These are phyloP conservation scores for Dryocosmus kuriphilus DNA, from an alignment of 2,888 invertebrate species.

Conservation along the genomic window DNA sequence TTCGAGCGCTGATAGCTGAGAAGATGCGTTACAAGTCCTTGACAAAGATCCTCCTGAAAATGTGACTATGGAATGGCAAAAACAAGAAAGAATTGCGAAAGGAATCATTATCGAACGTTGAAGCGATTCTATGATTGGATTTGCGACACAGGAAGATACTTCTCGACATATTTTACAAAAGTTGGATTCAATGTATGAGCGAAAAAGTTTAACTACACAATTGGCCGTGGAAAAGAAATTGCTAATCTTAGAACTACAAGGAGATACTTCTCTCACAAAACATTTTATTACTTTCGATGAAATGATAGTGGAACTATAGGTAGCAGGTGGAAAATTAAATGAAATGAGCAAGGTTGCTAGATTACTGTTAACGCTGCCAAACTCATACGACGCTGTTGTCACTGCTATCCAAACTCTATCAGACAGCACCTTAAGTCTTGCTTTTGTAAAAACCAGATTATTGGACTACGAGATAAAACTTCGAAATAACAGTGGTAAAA, in stretches of 20 bases:
- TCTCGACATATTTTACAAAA: conserved; percentile 43
- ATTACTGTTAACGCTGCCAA: conserved; percentile 68
- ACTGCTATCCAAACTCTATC: conserved; percentile 71
- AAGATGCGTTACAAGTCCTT: too few species aligned
- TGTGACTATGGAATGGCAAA: conserved; percentile 26
- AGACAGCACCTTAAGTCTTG: conserved; percentile 66
- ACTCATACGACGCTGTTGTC: conserved; percentile 69
- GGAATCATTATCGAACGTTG: conserved; percentile 48
- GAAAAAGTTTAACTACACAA: conserved; percentile 55
- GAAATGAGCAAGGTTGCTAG: conserved; percentile 71
- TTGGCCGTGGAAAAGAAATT: conserved; percentile 46
- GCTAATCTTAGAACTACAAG: conserved; percentile 56
- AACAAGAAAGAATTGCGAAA: conserved; percentile 45
- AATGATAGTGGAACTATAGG: conserved; percentile 65
- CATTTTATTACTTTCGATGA: conserved; percentile 70
- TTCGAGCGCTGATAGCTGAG: too few species aligned
- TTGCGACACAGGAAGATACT: conserved; percentile 41
- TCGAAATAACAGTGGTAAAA: too few species aligned
- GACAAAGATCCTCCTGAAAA: conserved; percentile 33
- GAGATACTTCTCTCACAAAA: conserved; percentile 53
- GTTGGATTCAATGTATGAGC: conserved; percentile 54
- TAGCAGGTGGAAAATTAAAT: conserved; percentile 69
- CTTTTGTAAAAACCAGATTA: conserved; percentile 66
- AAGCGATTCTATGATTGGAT: conserved; percentile 47
- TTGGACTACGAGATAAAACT: too few species aligned